Evolutionary conservation across 1,140 invertebrate genomes (phyloP).

Genomic region (Musca domestica): DNA sequence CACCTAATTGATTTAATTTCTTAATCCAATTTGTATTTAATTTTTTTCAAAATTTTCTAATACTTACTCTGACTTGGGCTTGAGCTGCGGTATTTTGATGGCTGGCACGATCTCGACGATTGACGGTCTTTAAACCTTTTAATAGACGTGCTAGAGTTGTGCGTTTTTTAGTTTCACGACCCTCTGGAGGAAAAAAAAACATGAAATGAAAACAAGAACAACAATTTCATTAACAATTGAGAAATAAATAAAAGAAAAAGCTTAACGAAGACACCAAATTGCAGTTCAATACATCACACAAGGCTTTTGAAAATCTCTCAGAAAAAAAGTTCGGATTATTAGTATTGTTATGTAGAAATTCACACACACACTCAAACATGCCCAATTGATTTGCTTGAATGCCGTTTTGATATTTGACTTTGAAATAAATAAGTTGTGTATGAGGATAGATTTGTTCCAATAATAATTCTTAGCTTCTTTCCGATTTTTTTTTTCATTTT

Average conservation of each 20-base stretch:
- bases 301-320: too few relatives aligned
- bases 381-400: too few relatives aligned
- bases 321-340: slow-evolving; percentile 1
- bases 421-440: too few relatives aligned
- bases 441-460: too few relatives aligned
- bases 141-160: slow-evolving; percentile 52
- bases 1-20: too few relatives aligned
- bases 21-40: too few relatives aligned
- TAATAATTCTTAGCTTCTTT: too few relatives aligned
- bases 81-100: slow-evolving; percentile 44
- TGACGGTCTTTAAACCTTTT: slow-evolving; percentile 54
- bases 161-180: slow-evolving; percentile 53
- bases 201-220: neutral
- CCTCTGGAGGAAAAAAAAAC: slow-evolving; percentile 29
- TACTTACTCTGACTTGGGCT: slow-evolving; percentile 52
- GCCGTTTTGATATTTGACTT: too few relatives aligned
- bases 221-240: neutral
- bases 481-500: too few relatives aligned
- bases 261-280: too few relatives aligned
- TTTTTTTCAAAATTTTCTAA: neutral
- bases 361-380: too few relatives aligned
- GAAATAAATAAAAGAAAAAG: neutral
- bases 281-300: too few relatives aligned
- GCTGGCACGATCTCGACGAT: slow-evolving; percentile 53
- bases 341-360: neutral